Percentiles rank a stretch among this genome's conserved stretches.
Conservation (phyloP, 2,113 vertebrate genomes). For the Oncorhynchus kisutch region DNA sequence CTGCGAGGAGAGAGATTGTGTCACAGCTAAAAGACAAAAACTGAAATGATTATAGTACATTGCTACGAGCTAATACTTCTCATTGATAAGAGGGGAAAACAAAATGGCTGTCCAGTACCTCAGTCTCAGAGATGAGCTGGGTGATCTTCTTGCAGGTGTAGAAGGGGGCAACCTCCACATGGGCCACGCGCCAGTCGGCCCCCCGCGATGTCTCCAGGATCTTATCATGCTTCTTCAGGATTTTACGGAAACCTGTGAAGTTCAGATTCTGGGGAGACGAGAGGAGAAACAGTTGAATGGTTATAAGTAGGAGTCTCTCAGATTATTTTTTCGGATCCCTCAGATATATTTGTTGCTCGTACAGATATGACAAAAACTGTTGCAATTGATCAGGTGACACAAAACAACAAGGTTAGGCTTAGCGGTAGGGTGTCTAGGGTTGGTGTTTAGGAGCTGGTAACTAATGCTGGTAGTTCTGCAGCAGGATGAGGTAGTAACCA, state of each 20-base stretch:
- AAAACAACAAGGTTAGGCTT: too few relatives aligned
- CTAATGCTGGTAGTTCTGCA: too few relatives aligned
- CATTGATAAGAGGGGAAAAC: not conserved
- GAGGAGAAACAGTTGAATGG: too few relatives aligned
- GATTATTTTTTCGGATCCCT: too few relatives aligned
- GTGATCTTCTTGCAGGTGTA: slow-evolving; percentile 99
- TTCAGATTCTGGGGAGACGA: slow-evolving; percentile 86
- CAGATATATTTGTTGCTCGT: too few relatives aligned
- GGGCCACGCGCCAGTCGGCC: slow-evolving; percentile 92
- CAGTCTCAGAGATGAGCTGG: slow-evolving; percentile 96
- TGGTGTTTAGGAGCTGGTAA: too few relatives aligned
- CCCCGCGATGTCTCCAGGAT: slow-evolving; percentile 93
- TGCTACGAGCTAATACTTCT: too few relatives aligned
- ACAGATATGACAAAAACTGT: too few relatives aligned
- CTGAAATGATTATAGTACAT: too few relatives aligned
- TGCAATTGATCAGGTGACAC: too few relatives aligned
- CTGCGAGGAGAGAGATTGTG: slow-evolving; percentile 59
- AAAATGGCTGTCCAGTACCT: slow-evolving; percentile 73
- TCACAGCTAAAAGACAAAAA: not conserved
- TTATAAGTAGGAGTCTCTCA: too few relatives aligned
- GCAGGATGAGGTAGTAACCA: not conserved
- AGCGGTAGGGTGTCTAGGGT: too few relatives aligned
- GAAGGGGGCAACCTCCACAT: slow-evolving; percentile 96
- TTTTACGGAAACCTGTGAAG: slow-evolving; percentile 98
- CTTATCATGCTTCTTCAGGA: slow-evolving; percentile 99